Evolutionary conservation across 2,888 invertebrate species (phyloP).

Genomic region (Oligia fasciuncula): DNA sequence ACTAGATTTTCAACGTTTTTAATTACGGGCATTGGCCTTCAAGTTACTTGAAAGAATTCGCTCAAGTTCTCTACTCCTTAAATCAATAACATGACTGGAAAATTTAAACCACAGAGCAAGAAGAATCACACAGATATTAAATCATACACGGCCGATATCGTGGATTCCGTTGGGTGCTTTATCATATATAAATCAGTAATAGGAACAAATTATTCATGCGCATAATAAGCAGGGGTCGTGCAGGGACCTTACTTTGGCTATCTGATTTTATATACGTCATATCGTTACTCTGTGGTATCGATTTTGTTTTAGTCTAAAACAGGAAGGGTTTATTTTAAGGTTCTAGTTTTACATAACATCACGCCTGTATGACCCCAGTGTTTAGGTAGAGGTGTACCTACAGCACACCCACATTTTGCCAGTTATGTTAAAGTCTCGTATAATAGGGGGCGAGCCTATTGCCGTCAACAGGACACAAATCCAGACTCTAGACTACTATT

Average conservation of each 20-base stretch:
- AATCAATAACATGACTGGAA: constrained; percentile 27
- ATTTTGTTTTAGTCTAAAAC: constrained; percentile 50
- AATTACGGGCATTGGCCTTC: too few relatives aligned
- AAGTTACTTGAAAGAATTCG: background rate
- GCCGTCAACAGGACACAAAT: too few relatives aligned
- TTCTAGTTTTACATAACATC: constrained; percentile 7
- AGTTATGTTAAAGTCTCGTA: background rate
- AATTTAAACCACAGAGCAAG: constrained; percentile 37
- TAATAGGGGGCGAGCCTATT: background rate
- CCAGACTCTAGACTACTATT: too few relatives aligned
- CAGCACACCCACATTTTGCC: background rate
- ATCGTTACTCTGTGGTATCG: constrained; percentile 61
- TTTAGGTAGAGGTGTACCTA: background rate
- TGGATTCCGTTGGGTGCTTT: constrained; percentile 81
- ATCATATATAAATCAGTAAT: constrained; percentile 88
- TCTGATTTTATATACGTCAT: constrained; percentile 73
- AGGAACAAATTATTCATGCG: constrained; percentile 89
- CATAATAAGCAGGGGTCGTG: constrained; percentile 88
- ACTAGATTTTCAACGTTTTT: too few relatives aligned
- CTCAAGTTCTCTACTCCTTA: background rate
- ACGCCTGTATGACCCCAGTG: too few relatives aligned
- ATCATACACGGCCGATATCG: constrained; percentile 78
- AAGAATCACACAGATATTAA: constrained; percentile 67
- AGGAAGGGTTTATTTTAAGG: constrained; percentile 6
- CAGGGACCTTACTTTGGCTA: constrained; percentile 80